A percentile compares a stretch with the other conserved stretches of the same genome.
Conservation (phyloP, 2,797 vertebrate genomes). For the Merluccius polli region DNA sequence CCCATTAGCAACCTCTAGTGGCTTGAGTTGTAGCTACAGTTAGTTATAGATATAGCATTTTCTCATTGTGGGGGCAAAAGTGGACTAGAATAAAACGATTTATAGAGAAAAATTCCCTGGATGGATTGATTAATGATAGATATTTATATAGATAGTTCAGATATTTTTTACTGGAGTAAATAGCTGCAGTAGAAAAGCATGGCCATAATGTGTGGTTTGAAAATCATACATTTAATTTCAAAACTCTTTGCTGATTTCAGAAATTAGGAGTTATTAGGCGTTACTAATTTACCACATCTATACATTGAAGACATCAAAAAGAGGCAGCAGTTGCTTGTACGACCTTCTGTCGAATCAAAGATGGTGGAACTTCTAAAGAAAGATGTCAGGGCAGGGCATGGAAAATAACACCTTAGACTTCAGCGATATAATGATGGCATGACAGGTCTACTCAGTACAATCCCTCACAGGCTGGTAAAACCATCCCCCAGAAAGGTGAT, state of each 20-base stretch:
- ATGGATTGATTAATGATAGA: neutral
- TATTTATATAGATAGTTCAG: neutral
- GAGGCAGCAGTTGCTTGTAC: slow-evolving; percentile 46
- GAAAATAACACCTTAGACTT: slow-evolving; percentile 43
- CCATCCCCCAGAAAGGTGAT: neutral
- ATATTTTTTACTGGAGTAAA: neutral
- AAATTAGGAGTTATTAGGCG: neutral
- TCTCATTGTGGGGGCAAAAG: neutral
- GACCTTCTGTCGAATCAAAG: slow-evolving; percentile 39
- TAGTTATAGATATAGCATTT: neutral
- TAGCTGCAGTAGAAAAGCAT: neutral
- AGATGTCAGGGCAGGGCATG: slow-evolving; percentile 49
- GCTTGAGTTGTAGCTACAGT: neutral
- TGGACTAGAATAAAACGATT: neutral
- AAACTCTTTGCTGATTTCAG: neutral
- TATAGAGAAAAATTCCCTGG: neutral
- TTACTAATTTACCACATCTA: neutral
- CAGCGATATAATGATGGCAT: slow-evolving; percentile 36
- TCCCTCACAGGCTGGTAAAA: neutral
- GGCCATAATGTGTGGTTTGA: neutral
- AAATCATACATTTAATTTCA: neutral
- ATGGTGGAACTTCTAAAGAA: slow-evolving; percentile 35
- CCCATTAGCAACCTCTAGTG: neutral
- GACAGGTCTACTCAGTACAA: neutral
- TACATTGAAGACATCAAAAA: slow-evolving; percentile 16